Base-by-base conservation (phyloP, 2,888 invertebrate genomes). In the Cosmopolites sordidus region DNA sequence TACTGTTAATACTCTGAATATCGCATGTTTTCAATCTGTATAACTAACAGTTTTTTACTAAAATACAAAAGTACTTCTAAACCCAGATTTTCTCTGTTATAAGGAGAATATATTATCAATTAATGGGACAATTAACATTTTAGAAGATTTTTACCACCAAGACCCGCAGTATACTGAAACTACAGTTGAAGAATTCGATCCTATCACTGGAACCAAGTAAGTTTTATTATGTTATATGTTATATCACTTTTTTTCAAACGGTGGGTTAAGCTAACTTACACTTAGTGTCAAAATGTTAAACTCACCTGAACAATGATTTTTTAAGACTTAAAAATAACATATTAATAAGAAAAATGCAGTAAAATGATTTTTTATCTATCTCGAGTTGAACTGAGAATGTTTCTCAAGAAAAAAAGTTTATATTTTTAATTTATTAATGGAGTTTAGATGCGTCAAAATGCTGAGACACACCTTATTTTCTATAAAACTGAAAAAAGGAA, bases 121-220 rank as follows among this genome's bases (percentile, higher is more conserved):
- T 33, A 33, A 33, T n/a, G 33, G 11, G 11, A 33, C 3, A 12
- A 12, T 33, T 12, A n/a, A 9, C n/a, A 33, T 72, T 76, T 66
- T 74, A 80, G 81, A 80, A 73, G 80, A 80, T 71, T 78, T 80
- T 73, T 78, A 80, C 69, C 80, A 79, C 71, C 78, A 78, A 70
- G 79, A 77, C 69, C 79, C 78, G 56, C 76, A 78, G 60, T 77
- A 73, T 67, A 74, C 75, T 65, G 77, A 78, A 68, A 77, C 76
- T 48, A 74, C 73, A 54, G 74, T 73, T 58, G 75, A 74, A 62
- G 78, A 79, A 62, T 69, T 77, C 61, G 77, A 78, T 68, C 78
- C 78, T 38, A 69, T 75, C 60, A 77, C 77, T 60, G 75, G 78
- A 62, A 76, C 76, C 69, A 79, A 77, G 79, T 79, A 75, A 69